Base-by-base conservation (phyloP, 2,888 invertebrate genomes). In the Lysandra coridon region DNA sequence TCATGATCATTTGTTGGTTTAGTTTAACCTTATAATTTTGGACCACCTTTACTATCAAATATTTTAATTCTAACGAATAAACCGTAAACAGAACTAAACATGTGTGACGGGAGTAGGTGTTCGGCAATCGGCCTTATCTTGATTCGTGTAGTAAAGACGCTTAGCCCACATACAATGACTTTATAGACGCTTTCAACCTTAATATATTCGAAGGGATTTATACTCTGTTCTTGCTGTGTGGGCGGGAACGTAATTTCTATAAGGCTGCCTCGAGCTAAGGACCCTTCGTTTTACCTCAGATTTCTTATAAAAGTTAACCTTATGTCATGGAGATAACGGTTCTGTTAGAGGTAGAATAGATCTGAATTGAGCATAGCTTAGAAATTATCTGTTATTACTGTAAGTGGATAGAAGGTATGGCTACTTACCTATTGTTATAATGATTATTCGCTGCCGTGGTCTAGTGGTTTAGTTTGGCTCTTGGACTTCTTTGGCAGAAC, bases 331-430 rank as follows among this genome's bases (percentile, higher is more conserved):
- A 57, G 1, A 17, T 57, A 57, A 57, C 4, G 4, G 12, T 3
- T 53, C 17, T 57, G 57, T 57, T 17, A 53, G 14, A 57, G 57
- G 17, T 17, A 57, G 4, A 57, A 57, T 4, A 57, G 17, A 57
- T 17, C 17, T 57, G 57, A 17, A 57, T 57, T 4, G 57, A 57
- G 49, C 12, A 57, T 17, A 57, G 57, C 14, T 57, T 44, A 12
- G 40, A 74, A 74, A 74, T 74, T 74, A 74, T 23, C n/a, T 23
- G 74, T 44, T 44, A 74, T 74, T 74, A 74, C 44, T 74, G 44
- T 74, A 74, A 74, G 44, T 44, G 74, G 44, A 73, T 40, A 40
- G 74, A 44, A 57, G 23, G 23, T 4, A 4, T 6, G 1, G 44
- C 44, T 74, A 74, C 73, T 73, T n/a, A 73, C 40, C 37, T 23